Conservation (phyloP, 2,113 vertebrate genomes). For the Larimichthys polyactis region DNA sequence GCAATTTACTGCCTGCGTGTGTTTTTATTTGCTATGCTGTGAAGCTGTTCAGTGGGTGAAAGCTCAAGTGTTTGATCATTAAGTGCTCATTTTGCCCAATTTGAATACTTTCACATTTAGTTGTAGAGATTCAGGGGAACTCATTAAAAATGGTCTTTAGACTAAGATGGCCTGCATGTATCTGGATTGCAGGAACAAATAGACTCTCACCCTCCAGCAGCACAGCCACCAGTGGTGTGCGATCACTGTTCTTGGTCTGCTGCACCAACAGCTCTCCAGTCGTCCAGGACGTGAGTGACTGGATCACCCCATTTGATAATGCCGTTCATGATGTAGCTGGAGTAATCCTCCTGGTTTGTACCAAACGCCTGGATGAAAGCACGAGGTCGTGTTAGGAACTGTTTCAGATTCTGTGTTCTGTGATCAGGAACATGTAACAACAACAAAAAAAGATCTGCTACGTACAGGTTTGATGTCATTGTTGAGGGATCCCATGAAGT, state of each 20-base stretch:
- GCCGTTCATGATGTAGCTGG: slow-evolving; percentile 98
- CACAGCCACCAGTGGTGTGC: slow-evolving; percentile 96
- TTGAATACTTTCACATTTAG: neutral
- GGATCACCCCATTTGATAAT: slow-evolving; percentile 99
- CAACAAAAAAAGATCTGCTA: neutral
- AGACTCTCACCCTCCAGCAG: slow-evolving; percentile 90
- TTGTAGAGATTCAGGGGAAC: too few species aligned
- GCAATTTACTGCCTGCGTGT: neutral
- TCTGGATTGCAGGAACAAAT: neutral
- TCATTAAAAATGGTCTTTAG: neutral
- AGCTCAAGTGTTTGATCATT: neutral
- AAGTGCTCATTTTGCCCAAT: neutral
- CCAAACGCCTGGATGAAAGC: slow-evolving; percentile 90
- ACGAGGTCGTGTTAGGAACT: neutral
- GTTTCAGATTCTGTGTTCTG: neutral
- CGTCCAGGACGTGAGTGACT: slow-evolving; percentile 92
- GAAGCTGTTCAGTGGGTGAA: neutral
- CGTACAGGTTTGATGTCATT: slow-evolving; percentile 98
- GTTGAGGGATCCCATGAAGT: slow-evolving; percentile 95
- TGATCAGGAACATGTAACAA: neutral
- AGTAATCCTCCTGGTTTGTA: slow-evolving; percentile 98
- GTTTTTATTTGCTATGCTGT: slow-evolving; percentile 2
- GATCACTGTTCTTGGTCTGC: slow-evolving; percentile 98
- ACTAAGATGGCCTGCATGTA: neutral
- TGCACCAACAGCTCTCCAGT: slow-evolving; percentile 97